Conservation (phyloP, 2,888 invertebrate genomes). For the Drosophila atripex region DNA sequence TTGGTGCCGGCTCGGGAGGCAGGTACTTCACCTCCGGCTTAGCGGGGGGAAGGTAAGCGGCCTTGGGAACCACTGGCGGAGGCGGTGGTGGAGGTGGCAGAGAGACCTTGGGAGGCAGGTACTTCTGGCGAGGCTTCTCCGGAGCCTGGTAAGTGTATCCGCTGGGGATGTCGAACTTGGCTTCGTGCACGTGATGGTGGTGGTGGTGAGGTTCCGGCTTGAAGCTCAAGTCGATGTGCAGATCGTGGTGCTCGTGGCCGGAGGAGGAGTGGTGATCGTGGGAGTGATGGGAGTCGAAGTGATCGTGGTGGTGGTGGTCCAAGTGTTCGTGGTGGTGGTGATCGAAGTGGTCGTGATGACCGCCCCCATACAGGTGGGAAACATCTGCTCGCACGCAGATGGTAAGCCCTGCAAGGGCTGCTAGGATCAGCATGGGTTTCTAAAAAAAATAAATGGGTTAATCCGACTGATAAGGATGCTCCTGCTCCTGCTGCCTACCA, state of each 20-base stretch:
- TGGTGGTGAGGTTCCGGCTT: conserved; percentile 48
- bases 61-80: conserved; percentile 39
- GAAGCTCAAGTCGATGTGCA: conserved; percentile 54
- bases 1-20: conserved; percentile 43
- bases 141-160: conserved; percentile 62
- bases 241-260: conserved; percentile 45
- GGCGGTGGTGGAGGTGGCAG: conserved; percentile 44
- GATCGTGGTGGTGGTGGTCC: conserved; percentile 28
- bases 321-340: conserved; percentile 42
- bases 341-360: conserved; percentile 30
- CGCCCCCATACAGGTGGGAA: conserved; percentile 60
- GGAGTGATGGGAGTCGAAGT: conserved; percentile 9
- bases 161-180: conserved; percentile 30
- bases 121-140: conserved; percentile 40
- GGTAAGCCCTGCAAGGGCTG: conserved; percentile 51
- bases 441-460: conserved; percentile 16
- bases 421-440: conserved; percentile 55
- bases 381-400: conserved; percentile 57
- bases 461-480: neutral
- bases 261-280: conserved; percentile 18
- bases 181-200: conserved; percentile 36
- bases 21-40: conserved; percentile 30
- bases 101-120: conserved; percentile 38
- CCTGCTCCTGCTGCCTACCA: conserved; percentile 44
- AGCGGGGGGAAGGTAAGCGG: conserved; percentile 46